A percentile compares a stretch with the other conserved stretches of the same genome.
These are phyloP conservation scores for Brachyhypopomus occidentalis DNA, from an alignment of 2,113 vertebrate genomes.

Conservation along the genomic window DNA sequence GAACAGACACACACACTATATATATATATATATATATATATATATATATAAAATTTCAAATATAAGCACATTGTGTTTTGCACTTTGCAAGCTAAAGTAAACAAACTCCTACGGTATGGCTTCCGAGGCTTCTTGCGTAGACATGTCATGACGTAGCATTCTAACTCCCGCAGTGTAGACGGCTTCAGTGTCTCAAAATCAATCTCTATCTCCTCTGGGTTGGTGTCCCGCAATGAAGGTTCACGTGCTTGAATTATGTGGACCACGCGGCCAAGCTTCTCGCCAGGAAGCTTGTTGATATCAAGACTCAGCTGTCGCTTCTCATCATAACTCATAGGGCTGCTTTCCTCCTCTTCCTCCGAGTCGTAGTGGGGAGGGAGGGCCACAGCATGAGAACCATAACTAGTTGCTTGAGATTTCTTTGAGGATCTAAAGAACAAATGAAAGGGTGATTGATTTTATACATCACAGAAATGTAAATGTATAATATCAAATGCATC, in stretches of 20 bases:
- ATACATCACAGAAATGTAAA: neutral
- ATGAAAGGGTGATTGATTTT: conserved; percentile 20
- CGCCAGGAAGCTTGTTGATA: conserved; percentile 91
- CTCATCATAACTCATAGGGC: conserved; percentile 92
- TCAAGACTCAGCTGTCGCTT: conserved; percentile 91
- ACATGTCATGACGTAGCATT: conserved; percentile 90
- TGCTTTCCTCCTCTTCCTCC: conserved; percentile 88
- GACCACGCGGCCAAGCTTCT: conserved; percentile 91
- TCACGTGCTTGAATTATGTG: conserved; percentile 94
- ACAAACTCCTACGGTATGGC: conserved; percentile 76
- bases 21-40: no score
- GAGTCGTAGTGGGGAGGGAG: conserved; percentile 81
- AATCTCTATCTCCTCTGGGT: conserved; percentile 93
- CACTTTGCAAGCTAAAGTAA: neutral
- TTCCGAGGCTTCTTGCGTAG: conserved; percentile 91
- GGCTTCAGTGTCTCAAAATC: conserved; percentile 94
- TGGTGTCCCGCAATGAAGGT: conserved; percentile 89
- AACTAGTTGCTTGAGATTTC: conserved; percentile 62
- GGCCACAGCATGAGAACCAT: conserved; percentile 44
- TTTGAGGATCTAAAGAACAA: conserved; percentile 69
- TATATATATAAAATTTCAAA: no score
- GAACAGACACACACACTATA: no score
- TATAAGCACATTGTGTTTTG: no score
- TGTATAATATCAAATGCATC: neutral
- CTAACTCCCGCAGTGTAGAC: conserved; percentile 88